phyloP scores from a whole-genome alignment of 2,113 vertebrate species.

The Steatornis caripensis region DNA sequence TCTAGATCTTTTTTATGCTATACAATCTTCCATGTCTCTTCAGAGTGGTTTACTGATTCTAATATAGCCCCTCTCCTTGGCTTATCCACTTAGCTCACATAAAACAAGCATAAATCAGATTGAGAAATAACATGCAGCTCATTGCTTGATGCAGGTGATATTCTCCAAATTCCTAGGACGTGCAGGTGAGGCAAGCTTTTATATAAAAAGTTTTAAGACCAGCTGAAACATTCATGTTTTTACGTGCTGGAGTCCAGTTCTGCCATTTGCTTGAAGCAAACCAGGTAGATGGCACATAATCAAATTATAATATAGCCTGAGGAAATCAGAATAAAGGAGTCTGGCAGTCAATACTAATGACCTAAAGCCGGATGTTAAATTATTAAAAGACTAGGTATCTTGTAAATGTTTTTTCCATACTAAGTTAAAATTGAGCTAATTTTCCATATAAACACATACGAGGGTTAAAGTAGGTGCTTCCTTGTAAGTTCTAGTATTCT shows the following conservation, averaged over 20 bases:
- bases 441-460: background rate
- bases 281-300: background rate
- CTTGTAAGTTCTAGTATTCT: background rate
- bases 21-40: background rate
- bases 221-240: constrained; percentile 16
- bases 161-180: background rate
- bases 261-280: background rate
- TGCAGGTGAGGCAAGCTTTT: background rate
- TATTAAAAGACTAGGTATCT: background rate
- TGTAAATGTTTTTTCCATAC: background rate
- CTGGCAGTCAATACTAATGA: background rate
- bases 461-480: background rate
- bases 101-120: background rate
- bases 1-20: background rate
- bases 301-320: background rate
- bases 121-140: background rate
- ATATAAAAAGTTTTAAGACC: background rate
- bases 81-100: background rate
- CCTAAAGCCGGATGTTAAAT: background rate
- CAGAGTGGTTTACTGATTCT: background rate
- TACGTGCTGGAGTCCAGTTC: background rate
- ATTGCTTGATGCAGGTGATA: background rate
- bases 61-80: background rate
- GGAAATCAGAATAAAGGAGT: background rate
- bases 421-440: background rate